These are phyloP conservation scores for Gadopsis marmoratus DNA, from an alignment of 2,797 vertebrate species.

Conservation along the genomic window DNA sequence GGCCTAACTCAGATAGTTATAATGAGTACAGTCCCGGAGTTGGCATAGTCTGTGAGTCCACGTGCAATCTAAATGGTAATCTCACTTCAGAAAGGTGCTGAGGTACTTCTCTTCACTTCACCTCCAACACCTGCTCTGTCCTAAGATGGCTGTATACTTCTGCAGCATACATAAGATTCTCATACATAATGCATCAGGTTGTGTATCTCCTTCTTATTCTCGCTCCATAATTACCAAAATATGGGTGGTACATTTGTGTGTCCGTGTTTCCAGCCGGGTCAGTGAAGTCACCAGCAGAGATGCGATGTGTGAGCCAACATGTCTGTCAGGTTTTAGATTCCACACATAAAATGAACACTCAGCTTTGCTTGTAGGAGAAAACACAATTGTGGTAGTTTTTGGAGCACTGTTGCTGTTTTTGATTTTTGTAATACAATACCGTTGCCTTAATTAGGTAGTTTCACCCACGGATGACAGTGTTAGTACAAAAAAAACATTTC, in stretches of 20 bases:
- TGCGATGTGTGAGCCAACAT: conserved; percentile 3
- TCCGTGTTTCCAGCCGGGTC: not conserved
- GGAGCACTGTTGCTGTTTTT: not conserved
- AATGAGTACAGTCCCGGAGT: not conserved
- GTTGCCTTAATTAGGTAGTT: not conserved
- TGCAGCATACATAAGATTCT: conserved; percentile 32
- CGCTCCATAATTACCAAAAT: conserved; percentile 51
- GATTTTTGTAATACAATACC: not conserved
- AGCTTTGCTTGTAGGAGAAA: not conserved
- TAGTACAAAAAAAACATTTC: not conserved
- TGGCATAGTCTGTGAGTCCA: conserved; percentile 8
- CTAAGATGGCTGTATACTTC: not conserved
- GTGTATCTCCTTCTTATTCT: conserved; percentile 41
- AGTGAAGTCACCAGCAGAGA: conserved; percentile 14
- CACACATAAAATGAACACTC: not conserved
- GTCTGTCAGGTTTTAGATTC: conserved; percentile 29
- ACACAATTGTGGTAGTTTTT: not conserved
- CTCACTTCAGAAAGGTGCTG: not conserved
- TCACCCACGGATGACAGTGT: not conserved
- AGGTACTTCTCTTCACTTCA: not conserved
- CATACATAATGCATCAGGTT: conserved; percentile 64
- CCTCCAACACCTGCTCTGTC: conserved; percentile 31
- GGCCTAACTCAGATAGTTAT: not conserved
- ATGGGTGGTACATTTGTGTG: not conserved
- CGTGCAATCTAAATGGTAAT: conserved; percentile 56